Evolutionary conservation across 2,113 vertebrate genomes (phyloP).

Genomic region (Ellobius talpinus): DNA sequence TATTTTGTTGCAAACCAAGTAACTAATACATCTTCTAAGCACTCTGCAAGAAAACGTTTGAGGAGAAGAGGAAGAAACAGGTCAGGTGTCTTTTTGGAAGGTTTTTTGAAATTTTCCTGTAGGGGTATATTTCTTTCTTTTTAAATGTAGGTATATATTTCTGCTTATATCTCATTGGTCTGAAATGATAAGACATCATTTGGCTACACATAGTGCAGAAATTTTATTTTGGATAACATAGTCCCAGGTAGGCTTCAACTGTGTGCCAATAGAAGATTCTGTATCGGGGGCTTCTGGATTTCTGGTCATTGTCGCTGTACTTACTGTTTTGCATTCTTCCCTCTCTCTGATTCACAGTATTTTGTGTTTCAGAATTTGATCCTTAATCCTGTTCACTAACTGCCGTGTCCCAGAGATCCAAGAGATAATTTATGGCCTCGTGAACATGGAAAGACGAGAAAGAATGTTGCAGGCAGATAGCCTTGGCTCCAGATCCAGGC

Average conservation of each 20-base stretch:
- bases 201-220: neutral
- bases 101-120: neutral
- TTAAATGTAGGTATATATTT: neutral
- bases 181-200: neutral
- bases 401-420: neutral
- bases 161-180: neutral
- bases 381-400: neutral
- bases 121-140: neutral
- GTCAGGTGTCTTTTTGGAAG: neutral
- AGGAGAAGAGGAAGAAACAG: neutral
- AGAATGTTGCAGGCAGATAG: neutral
- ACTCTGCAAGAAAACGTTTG: neutral
- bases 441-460: neutral
- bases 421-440: neutral
- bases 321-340: neutral
- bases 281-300: neutral
- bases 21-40: neutral
- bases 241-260: neutral
- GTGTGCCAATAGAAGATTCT: neutral
- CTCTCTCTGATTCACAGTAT: neutral
- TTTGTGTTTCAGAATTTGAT: neutral
- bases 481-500: neutral
- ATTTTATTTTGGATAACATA: neutral
- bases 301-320: neutral
- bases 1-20: neutral